Percentiles rank a stretch among this genome's conserved stretches.
These are phyloP conservation scores for Hypolimnas misippus DNA, from an alignment of 2,888 invertebrate genomes.

Conservation along the genomic window DNA sequence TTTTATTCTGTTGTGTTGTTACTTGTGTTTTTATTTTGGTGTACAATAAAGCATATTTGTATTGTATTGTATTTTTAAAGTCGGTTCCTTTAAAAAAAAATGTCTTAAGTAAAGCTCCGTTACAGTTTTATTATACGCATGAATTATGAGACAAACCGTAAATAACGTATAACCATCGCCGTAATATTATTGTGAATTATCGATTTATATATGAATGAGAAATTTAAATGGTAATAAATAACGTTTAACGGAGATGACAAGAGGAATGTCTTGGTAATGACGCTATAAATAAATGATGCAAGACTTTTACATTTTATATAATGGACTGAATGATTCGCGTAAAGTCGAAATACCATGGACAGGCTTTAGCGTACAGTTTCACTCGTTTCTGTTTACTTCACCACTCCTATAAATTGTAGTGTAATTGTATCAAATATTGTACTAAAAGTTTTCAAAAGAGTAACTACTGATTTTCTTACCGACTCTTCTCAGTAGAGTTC, in stretches of 20 bases:
- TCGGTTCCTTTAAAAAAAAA: too few species aligned
- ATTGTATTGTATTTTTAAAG: too few species aligned
- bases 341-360: constrained; percentile 18
- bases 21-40: too few species aligned
- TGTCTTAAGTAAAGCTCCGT: not conserved
- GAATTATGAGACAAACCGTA: not conserved
- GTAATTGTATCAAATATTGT: too few species aligned
- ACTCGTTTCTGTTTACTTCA: too few species aligned
- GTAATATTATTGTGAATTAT: constrained; percentile 8
- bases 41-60: too few species aligned
- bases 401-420: too few species aligned
- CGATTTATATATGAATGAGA: constrained; percentile 15
- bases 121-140: not conserved
- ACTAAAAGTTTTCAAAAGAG: too few species aligned
- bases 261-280: constrained; percentile 16
- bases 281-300: constrained; percentile 26
- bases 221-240: constrained; percentile 11
- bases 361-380: too few species aligned
- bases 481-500: too few species aligned
- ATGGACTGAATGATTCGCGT: constrained; percentile 26
- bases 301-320: constrained; percentile 36
- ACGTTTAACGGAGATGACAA: constrained; percentile 23
- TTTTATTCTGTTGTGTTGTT: too few species aligned
- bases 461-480: too few species aligned
- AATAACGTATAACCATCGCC: not conserved